phyloP scores from a whole-genome alignment of 2,113 vertebrate species.

The Syngnathus floridae region DNA sequence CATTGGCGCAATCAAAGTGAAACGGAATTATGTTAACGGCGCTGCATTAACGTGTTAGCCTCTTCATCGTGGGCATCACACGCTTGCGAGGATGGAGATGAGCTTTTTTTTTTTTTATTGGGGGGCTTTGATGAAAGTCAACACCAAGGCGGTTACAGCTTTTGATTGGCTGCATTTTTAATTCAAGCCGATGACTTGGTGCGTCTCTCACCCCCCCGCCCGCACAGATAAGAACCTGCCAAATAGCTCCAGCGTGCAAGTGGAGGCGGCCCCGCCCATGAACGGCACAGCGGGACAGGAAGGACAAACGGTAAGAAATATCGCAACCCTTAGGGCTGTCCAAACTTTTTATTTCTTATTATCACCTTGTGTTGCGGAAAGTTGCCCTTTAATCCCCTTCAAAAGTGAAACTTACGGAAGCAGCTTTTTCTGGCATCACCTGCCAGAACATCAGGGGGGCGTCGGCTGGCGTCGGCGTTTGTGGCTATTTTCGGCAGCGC shows the following conservation, averaged over 20 bases:
- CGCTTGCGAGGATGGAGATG: background rate
- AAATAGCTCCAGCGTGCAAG: slow-evolving; percentile 86
- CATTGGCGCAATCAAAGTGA: slow-evolving; percentile 57
- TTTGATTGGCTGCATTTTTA: background rate
- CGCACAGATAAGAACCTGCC: slow-evolving; percentile 84
- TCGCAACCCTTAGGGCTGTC: too few species aligned
- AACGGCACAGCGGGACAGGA: slow-evolving; percentile 85
- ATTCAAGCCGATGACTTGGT: too few species aligned
- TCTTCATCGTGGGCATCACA: slow-evolving; percentile 33
- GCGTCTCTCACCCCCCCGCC: slow-evolving; percentile 21
- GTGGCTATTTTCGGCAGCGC: slow-evolving; percentile 50
- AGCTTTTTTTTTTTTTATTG: background rate
- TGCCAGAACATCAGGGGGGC: background rate
- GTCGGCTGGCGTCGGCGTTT: slow-evolving; percentile 29
- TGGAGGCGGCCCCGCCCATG: slow-evolving; percentile 87
- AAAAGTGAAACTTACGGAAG: background rate
- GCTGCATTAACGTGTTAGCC: slow-evolving; percentile 66
- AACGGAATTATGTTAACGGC: slow-evolving; percentile 70
- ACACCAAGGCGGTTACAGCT: background rate
- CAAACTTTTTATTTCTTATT: too few species aligned
- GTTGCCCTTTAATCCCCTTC: background rate
- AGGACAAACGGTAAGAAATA: slow-evolving; percentile 77
- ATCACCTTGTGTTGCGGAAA: background rate
- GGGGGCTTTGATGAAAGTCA: background rate
- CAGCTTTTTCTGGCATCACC: background rate